Evolutionary conservation across 2,888 invertebrate species (phyloP).

Genomic region (Erebia ligea): DNA sequence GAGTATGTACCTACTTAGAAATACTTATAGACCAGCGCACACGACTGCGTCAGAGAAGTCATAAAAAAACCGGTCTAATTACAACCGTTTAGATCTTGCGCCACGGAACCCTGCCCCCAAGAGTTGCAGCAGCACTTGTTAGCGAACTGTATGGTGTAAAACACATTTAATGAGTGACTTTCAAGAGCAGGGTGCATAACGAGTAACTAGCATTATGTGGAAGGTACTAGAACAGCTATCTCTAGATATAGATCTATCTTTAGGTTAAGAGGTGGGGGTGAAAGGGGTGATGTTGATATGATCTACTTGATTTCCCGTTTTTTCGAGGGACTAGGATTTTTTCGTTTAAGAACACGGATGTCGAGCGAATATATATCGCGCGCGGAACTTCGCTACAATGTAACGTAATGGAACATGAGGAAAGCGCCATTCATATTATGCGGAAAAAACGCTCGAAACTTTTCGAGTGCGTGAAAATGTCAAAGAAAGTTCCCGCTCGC

Average conservation of each 20-base stretch:
- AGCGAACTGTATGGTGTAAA: constrained; percentile 30
- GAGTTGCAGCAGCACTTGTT: constrained; percentile 13
- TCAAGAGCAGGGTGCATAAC: constrained; percentile 10
- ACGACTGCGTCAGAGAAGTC: too few relatives aligned
- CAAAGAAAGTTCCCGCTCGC: too few relatives aligned
- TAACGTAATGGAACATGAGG: too few relatives aligned
- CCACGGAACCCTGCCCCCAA: constrained; percentile 2
- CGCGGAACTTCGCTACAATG: too few relatives aligned
- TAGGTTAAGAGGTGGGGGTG: background rate
- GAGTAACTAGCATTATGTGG: constrained; percentile 15
- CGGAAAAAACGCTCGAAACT: too few relatives aligned
- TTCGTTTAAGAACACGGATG: too few relatives aligned
- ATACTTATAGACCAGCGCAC: too few relatives aligned
- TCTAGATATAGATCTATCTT: constrained; percentile 2
- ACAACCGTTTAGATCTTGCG: background rate
- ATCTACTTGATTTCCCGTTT: background rate
- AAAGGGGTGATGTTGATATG: background rate
- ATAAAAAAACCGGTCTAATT: background rate
- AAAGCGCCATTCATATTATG: too few relatives aligned
- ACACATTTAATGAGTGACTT: constrained; percentile 35
- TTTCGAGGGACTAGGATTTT: too few relatives aligned
- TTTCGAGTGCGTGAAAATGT: too few relatives aligned
- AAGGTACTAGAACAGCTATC: constrained; percentile 5
- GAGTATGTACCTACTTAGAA: too few relatives aligned
- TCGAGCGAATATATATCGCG: too few relatives aligned